phyloP scores from a whole-genome alignment of 2,113 vertebrate species.

The Amphiprion ocellaris region DNA sequence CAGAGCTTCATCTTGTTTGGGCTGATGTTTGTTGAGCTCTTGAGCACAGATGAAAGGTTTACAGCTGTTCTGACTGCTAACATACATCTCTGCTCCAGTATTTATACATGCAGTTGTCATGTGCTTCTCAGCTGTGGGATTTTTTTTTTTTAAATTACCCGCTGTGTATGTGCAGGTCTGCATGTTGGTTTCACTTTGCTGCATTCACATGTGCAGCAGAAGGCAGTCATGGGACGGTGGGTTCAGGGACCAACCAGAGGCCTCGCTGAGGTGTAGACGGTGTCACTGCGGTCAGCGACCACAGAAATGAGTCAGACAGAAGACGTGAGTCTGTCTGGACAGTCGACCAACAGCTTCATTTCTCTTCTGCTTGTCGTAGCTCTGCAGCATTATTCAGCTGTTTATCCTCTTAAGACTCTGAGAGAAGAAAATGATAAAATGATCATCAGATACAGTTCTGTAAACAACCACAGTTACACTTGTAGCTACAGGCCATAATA shows the following conservation, averaged over 20 bases:
- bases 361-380: slow-evolving; percentile 1
- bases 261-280: slow-evolving; percentile 27
- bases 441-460: slow-evolving; percentile 26
- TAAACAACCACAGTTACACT: slow-evolving; percentile 20
- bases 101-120: slow-evolving; percentile 61
- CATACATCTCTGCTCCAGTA: background rate
- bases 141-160: background rate
- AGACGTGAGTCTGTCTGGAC: background rate
- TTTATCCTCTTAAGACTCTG: background rate
- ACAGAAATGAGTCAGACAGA: slow-evolving; percentile 33
- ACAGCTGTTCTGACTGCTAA: background rate
- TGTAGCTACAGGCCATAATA: slow-evolving; percentile 1
- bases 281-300: background rate
- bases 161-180: slow-evolving; percentile 2
- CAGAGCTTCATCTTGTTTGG: slow-evolving; percentile 57
- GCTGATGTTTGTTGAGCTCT: background rate
- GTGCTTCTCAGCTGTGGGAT: slow-evolving; percentile 35
- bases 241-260: slow-evolving; percentile 53
- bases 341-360: too few species aligned
- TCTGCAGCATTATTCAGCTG: background rate
- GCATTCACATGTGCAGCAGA: slow-evolving; percentile 70
- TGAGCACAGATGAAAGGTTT: background rate
- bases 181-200: slow-evolving; percentile 61
- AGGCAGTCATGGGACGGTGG: slow-evolving; percentile 70
- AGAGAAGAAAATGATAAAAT: slow-evolving; percentile 5